Conservation (phyloP, 92 coral and sea anemone genomes). For the Diadumene lineata region DNA sequence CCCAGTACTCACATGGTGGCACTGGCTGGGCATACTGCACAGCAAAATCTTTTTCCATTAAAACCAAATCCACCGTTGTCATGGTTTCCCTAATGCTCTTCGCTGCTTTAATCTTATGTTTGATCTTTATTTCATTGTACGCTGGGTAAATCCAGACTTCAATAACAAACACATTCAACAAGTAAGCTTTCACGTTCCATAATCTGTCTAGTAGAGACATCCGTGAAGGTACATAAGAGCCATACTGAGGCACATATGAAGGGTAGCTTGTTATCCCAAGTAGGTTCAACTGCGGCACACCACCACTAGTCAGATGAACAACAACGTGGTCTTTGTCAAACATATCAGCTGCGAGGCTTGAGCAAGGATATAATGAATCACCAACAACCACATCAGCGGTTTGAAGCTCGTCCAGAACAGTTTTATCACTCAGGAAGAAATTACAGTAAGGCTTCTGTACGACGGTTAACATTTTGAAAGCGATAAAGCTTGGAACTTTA, state of each 20-base stretch:
- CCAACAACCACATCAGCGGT: conserved; percentile 46
- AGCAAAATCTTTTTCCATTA: conserved; percentile 33
- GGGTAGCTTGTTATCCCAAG: conserved; percentile 37
- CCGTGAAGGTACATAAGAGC: conserved; percentile 16
- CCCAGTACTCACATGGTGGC: conserved; percentile 57
- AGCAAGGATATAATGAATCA: conserved; percentile 39
- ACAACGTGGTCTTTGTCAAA: conserved; percentile 45
- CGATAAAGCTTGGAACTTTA: neutral
- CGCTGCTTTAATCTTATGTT: conserved; percentile 36
- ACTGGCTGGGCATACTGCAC: conserved; percentile 40
- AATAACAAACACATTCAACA: neutral
- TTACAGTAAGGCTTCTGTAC: conserved; percentile 31
- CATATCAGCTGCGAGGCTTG: conserved; percentile 45
- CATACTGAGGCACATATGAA: conserved; percentile 36
- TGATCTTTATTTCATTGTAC: conserved; percentile 26
- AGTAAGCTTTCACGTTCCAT: conserved; percentile 18
- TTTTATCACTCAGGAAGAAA: conserved; percentile 21
- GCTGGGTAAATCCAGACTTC: neutral
- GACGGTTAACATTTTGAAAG: neutral
- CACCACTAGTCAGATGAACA: conserved; percentile 12
- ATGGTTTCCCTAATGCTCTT: conserved; percentile 31
- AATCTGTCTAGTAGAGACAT: conserved; percentile 41
- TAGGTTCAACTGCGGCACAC: neutral
- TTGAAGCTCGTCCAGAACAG: conserved; percentile 20
- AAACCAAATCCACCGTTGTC: conserved; percentile 33